Conservation (phyloP, 53 echinoderm and acorn worm species). For the Patiria pectinifera region DNA sequence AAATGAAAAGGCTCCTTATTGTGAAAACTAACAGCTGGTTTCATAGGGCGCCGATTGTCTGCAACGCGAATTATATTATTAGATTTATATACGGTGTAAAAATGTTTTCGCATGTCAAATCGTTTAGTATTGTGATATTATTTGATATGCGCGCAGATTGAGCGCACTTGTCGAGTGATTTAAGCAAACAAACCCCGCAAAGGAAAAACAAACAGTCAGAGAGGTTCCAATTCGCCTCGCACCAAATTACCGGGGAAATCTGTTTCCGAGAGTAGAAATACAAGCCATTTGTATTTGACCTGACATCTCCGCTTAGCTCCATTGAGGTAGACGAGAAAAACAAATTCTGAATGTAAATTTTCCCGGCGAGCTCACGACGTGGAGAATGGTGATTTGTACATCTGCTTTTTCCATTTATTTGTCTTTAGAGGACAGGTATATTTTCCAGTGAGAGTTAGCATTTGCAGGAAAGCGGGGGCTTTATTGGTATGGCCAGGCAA, state of each 20-base stretch:
- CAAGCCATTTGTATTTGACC: not conserved
- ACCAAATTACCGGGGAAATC: not conserved
- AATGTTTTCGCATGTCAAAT: slow-evolving; percentile 18
- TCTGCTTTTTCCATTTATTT: not conserved
- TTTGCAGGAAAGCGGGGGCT: not conserved
- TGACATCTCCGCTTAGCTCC: not conserved
- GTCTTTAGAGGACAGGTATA: not conserved
- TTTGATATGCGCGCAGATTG: not conserved
- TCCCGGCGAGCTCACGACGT: not conserved
- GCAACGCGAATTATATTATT: not conserved
- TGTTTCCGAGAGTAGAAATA: not conserved
- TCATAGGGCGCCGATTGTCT: not conserved
- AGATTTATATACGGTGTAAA: slow-evolving; percentile 9
- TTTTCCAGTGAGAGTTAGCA: not conserved
- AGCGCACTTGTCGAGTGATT: not conserved
- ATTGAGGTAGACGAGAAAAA: slow-evolving; percentile 5
- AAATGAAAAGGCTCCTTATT: not conserved
- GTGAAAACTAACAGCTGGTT: not conserved
- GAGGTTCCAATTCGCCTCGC: not conserved
- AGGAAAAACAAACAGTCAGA: not conserved
- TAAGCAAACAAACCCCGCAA: not conserved
- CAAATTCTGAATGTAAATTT: slow-evolving; percentile 21
- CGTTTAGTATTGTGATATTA: not conserved
- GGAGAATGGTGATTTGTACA: not conserved
- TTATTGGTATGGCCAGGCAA: not conserved